Evolutionary conservation across 1,140 invertebrate genomes (phyloP), one percentile per base, ranked within the genome.

Genomic region (Drosophila bocki): DNA sequence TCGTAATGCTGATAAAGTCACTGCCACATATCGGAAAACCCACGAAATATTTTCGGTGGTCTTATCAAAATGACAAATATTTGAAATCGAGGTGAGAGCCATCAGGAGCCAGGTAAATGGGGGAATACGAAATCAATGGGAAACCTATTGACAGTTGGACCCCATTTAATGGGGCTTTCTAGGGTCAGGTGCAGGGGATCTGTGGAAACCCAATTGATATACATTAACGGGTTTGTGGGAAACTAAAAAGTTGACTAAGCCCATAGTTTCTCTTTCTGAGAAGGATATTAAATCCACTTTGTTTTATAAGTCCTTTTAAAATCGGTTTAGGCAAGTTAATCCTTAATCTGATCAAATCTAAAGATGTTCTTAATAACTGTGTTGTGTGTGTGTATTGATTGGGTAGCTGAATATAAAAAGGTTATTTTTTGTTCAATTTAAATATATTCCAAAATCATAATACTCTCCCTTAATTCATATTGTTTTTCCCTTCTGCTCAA

Each of bases 61-160:
- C 80, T 87, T 87, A 87, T 87, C 84, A 58, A 75, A 63, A 70
- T 88, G 84, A 87, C 84, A 87, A 87, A 84, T 88, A 84, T 87
- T 87, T 88, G 84, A 87, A 88, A 84, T 80, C 70, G 63, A 83
- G 83, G 71, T 87, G 80, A 82, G 67, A 65, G 65, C 41, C 63
- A 75, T 39, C 69, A 54, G 45, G 37, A 41, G 39, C 17, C 33
- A 37, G 22, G 26, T n/a, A 35, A 42, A 54, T 37, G 51, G 60
- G 65, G 53, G 48, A 50, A 62, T 71, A 75, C 45, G 26, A 35
- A 50, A 63, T 69, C 33, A 37, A 11, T 53, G 44, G 57, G 42
- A 51, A 60, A 3, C 15, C 12, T 9, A 58, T 12, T 50, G 45
- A 72, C 37, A 59, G 37, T 59, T 37, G 29, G 35, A 15, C 8